A percentile compares a stretch with the other conserved stretches of the same genome.
These are phyloP conservation scores for Globodera rostochiensis DNA, from an alignment of 1,140 invertebrate genomes.

Conservation along the genomic window DNA sequence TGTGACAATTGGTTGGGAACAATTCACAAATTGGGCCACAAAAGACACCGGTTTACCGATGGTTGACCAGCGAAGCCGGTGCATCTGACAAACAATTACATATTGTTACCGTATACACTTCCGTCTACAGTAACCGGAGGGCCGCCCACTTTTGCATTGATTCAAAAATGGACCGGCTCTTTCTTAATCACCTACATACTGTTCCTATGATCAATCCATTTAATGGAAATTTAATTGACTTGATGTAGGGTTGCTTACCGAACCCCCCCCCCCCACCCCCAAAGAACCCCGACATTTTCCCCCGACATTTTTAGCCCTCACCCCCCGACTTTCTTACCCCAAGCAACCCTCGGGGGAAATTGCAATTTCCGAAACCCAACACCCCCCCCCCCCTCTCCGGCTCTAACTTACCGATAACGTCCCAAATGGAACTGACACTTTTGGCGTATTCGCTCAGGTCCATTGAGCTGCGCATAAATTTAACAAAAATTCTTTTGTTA, in stretches of 20 bases:
- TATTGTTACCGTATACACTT: background rate
- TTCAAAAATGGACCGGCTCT: too few relatives aligned
- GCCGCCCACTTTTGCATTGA: too few relatives aligned
- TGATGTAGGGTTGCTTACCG: too few relatives aligned
- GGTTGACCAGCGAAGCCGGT: conserved; percentile 76
- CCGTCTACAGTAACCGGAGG: too few relatives aligned
- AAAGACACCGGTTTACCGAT: conserved; percentile 34
- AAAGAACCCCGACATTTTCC: background rate
- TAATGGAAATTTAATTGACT: too few relatives aligned
- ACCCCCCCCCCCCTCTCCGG: too few relatives aligned
- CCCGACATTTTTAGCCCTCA: background rate
- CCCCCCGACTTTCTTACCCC: too few relatives aligned
- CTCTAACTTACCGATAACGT: conserved; percentile 75
- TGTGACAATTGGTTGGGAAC: background rate
- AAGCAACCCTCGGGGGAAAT: too few relatives aligned
- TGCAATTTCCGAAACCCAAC: too few relatives aligned
- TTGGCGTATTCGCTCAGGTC: conserved; percentile 74
- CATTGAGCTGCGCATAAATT: conserved; percentile 16
- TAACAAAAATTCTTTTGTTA: conserved; percentile 5
- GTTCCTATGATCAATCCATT: too few relatives aligned
- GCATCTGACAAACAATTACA: conserved; percentile 72
- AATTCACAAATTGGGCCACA: background rate
- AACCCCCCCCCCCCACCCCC: background rate
- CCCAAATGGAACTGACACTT: conserved; percentile 89
- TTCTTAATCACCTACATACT: too few relatives aligned